Evolutionary conservation across 2,888 invertebrate species (phyloP).

Genomic region (Sialis lutaria): DNA sequence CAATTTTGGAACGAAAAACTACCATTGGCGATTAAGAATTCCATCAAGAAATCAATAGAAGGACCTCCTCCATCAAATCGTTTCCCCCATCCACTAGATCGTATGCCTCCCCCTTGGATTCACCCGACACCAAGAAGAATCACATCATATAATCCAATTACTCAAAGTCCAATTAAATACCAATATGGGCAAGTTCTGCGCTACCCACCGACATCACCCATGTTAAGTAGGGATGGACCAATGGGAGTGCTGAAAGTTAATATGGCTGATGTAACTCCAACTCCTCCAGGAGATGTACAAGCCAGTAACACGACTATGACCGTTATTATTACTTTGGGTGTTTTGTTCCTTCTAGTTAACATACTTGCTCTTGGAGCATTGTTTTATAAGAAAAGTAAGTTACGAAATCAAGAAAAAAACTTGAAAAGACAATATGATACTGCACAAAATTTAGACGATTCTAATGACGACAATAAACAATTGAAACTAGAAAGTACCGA

Average conservation of each 20-base stretch:
- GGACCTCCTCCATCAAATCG: slow-evolving; percentile 1
- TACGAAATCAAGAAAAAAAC: slow-evolving; percentile 31
- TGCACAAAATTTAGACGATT: slow-evolving; percentile 27
- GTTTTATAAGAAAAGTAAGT: slow-evolving; percentile 45
- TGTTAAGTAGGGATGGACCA: not conserved
- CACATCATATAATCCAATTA: not conserved
- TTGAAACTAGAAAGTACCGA: slow-evolving; percentile 26
- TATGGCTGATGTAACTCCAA: slow-evolving; percentile 18
- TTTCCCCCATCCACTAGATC: slow-evolving; percentile 8
- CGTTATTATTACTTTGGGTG: slow-evolving; percentile 42
- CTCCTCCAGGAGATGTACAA: slow-evolving; percentile 22
- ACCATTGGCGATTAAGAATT: slow-evolving; percentile 4
- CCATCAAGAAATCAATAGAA: slow-evolving; percentile 1
- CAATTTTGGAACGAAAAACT: slow-evolving; percentile 49
- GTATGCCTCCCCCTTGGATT: not conserved
- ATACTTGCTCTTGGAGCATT: slow-evolving; percentile 47
- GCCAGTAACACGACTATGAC: slow-evolving; percentile 18
- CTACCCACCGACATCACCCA: not conserved
- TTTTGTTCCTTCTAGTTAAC: slow-evolving; percentile 56
- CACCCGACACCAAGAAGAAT: slow-evolving; percentile 1
- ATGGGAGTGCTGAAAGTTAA: slow-evolving; percentile 19
- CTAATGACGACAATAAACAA: slow-evolving; percentile 13
- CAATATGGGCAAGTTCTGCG: not conserved
- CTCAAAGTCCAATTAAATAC: too few relatives aligned
- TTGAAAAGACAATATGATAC: slow-evolving; percentile 29